These are phyloP conservation scores for Rotaria macrura DNA, from an alignment of 2,888 invertebrate species.

Conservation along the genomic window DNA sequence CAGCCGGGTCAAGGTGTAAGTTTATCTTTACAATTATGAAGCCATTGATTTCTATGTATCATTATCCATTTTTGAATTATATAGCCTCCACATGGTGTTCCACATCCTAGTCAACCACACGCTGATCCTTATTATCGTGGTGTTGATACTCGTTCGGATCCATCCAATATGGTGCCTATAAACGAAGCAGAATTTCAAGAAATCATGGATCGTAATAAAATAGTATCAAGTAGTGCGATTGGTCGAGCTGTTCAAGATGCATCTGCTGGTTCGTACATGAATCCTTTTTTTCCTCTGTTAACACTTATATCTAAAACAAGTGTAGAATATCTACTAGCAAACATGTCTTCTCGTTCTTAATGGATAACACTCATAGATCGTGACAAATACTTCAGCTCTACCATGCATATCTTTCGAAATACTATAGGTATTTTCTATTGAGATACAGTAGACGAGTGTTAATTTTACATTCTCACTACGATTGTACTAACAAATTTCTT, in stretches of 20 bases:
- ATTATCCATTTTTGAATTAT: not conserved
- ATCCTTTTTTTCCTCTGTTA: too few species aligned
- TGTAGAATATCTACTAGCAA: too few species aligned
- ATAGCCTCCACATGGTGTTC: not conserved
- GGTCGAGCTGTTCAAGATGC: conserved; percentile 92
- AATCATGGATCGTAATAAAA: conserved; percentile 88
- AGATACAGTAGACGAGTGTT: too few species aligned
- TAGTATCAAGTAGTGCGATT: conserved; percentile 92
- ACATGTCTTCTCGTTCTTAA: too few species aligned
- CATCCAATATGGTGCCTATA: conserved; percentile 35
- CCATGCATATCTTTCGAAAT: too few species aligned
- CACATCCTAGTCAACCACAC: not conserved
- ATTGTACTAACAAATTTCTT: too few species aligned
- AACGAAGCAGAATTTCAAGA: conserved; percentile 91
- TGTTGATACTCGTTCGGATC: conserved; percentile 22
- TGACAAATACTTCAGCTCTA: too few species aligned
- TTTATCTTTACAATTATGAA: not conserved
- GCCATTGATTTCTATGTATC: not conserved
- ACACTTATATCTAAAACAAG: too few species aligned
- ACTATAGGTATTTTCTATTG: too few species aligned
- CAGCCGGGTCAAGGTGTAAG: not conserved
- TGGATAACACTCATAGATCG: too few species aligned
- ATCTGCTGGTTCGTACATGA: conserved; percentile 60
- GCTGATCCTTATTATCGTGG: conserved; percentile 16
- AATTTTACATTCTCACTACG: too few species aligned